Evolutionary conservation across 2,888 invertebrate species (phyloP), one percentile per base, ranked within the genome.

Genomic region (Cybosia mesomella): DNA sequence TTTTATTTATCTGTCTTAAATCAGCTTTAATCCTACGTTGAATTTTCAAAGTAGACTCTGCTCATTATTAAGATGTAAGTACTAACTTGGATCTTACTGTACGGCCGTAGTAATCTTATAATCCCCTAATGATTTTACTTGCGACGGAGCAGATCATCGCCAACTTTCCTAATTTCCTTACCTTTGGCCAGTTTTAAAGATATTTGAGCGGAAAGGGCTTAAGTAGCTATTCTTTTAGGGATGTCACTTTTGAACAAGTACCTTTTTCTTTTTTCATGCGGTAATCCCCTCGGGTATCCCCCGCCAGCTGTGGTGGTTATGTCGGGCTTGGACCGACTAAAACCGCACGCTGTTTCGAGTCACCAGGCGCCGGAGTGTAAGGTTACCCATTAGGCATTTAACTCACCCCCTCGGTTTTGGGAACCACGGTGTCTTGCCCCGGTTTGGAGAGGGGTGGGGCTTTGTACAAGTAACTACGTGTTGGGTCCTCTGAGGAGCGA

Each of bases 151-250:
- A 62, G 58, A 63, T 68, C 58, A 66, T 71, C 70, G 55, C 60
- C 28, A 71, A 70, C 59, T 71, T 70, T 55, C 59, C 61, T 67
- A 68, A 71, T 70, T 75, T 68, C 53, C 66, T 68, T 70, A 72
- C 70, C 60, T 72, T 66, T 43, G 58, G 21, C 54, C 63, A 21
- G 55, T 70, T 77, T 79, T 67, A 63, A 70, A 65, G 39, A 64
- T 57, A 68, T 72, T 69, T 71, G 43, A 58, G 67, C 32, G 54
- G 32, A 67, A 54, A 60, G 34, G 58, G 60, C 58, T 43, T 65
- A 64, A 64, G 34, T 54, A 57, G 24, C 61, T 32, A 43, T 65
- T 71, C 66, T 13, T 54, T 18, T 67, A 74, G 69, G 68, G 74
- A 2, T 79, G 71, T 53, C 63, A 67, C 43, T 63, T 32, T 65